Conservation (phyloP, 2,888 invertebrate genomes). For the Notodonta ziczac region DNA sequence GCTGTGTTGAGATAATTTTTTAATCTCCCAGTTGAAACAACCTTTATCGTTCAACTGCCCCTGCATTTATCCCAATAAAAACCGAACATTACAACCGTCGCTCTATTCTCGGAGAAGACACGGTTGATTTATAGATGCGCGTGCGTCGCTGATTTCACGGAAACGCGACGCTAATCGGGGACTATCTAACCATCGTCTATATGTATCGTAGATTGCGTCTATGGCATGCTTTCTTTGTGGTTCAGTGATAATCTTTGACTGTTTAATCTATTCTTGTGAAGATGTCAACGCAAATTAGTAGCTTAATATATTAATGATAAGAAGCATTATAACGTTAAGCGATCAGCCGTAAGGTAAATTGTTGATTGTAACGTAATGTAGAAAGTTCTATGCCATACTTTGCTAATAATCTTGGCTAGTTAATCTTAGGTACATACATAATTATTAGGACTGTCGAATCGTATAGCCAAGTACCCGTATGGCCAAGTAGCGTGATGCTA, state of each 20-base stretch:
- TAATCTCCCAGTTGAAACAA: neutral
- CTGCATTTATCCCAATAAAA: slow-evolving; percentile 13
- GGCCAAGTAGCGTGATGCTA: too few relatives aligned
- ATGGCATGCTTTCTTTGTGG: slow-evolving; percentile 4
- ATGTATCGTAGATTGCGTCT: neutral
- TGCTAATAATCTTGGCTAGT: too few relatives aligned
- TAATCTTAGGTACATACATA: too few relatives aligned
- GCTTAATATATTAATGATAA: neutral
- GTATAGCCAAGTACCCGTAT: too few relatives aligned
- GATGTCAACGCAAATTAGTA: neutral
- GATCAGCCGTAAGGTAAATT: neutral
- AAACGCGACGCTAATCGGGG: slow-evolving; percentile 41
- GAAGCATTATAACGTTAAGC: neutral
- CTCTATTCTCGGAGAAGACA: slow-evolving; percentile 50
- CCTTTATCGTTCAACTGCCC: neutral
- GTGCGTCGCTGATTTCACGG: slow-evolving; percentile 48
- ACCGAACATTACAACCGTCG: slow-evolving; percentile 35
- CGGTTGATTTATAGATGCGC: slow-evolving; percentile 57
- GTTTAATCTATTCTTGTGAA: slow-evolving; percentile 4
- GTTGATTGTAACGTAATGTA: too few relatives aligned
- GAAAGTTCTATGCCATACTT: too few relatives aligned
- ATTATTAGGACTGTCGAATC: too few relatives aligned
- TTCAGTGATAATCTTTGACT: slow-evolving; percentile 6
- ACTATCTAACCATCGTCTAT: slow-evolving; percentile 9
- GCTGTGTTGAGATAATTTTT: too few relatives aligned